A percentile compares a stretch with the other conserved stretches of the same genome.
Evolutionary conservation across 2,797 vertebrate genomes (phyloP).

Genomic region (Discoglossus pictus): DNA sequence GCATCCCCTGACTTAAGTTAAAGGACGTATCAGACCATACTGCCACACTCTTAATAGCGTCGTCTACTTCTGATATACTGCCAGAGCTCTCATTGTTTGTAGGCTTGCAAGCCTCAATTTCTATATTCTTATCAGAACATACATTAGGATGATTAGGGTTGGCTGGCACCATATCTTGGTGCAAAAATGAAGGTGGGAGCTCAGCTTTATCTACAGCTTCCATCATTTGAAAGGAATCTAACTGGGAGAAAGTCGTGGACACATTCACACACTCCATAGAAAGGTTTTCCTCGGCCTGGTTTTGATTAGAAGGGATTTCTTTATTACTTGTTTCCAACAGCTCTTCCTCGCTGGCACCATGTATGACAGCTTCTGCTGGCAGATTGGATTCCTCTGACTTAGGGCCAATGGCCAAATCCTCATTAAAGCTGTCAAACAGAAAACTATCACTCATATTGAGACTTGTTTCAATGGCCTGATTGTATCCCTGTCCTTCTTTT

Average conservation of each 20-base stretch:
- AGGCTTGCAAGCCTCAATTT: not conserved
- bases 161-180: no score
- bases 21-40: conserved; percentile 61
- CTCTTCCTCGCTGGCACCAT: conserved; percentile 47
- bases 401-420: conserved; percentile 56
- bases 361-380: conserved; percentile 63
- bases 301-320: conserved; percentile 41
- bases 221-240: conserved; percentile 76
- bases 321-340: conserved; percentile 19
- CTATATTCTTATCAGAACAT: conserved; percentile 37
- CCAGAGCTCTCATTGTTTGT: not conserved
- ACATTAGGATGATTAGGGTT: conserved; percentile 44
- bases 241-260: conserved; percentile 81
- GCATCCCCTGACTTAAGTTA: conserved; percentile 83
- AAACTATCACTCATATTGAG: conserved; percentile 86
- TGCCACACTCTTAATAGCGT: conserved; percentile 41
- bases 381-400: not conserved
- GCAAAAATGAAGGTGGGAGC: conserved; percentile 20
- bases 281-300: conserved; percentile 56
- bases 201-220: conserved; percentile 66
- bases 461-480: conserved; percentile 63
- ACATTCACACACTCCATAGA: conserved; percentile 69
- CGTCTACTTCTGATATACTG: conserved; percentile 9
- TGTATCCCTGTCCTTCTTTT: conserved; percentile 48
- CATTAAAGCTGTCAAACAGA: conserved; percentile 88